These are phyloP conservation scores for Brenthis ino DNA, from an alignment of 2,888 invertebrate genomes.

Conservation along the genomic window DNA sequence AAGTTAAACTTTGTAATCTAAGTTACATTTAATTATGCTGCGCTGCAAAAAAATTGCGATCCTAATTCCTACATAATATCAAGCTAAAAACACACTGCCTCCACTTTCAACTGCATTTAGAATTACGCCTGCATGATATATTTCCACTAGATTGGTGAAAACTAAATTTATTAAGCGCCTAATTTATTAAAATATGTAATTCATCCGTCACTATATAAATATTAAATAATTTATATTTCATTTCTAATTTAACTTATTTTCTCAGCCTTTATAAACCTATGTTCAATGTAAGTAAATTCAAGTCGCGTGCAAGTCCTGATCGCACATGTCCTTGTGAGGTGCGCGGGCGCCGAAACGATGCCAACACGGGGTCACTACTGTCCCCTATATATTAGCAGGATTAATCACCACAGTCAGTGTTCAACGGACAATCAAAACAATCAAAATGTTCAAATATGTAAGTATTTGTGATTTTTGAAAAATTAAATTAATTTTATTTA, in stretches of 20 bases:
- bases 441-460: conserved; percentile 80
- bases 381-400: conserved; percentile 69
- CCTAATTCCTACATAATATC: too few species aligned
- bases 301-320: conserved; percentile 52
- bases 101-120: too few species aligned
- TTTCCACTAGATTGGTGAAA: too few species aligned
- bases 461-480: conserved; percentile 49
- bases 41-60: too few species aligned
- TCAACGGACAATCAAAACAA: conserved; percentile 53
- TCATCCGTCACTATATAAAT: too few species aligned
- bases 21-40: too few species aligned
- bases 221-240: not conserved
- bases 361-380: conserved; percentile 70
- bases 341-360: conserved; percentile 62
- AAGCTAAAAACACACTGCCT: too few species aligned
- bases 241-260: conserved; percentile 9
- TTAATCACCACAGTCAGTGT: conserved; percentile 59
- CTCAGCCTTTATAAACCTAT: conserved; percentile 55
- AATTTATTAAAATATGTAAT: too few species aligned
- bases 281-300: conserved; percentile 59
- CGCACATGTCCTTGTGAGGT: conserved; percentile 62
- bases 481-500: not conserved
- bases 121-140: too few species aligned
- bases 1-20: too few species aligned
- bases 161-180: too few species aligned